These are phyloP conservation scores for Drosophila atroscutellata DNA, from an alignment of 2,888 invertebrate species.

Conservation along the genomic window DNA sequence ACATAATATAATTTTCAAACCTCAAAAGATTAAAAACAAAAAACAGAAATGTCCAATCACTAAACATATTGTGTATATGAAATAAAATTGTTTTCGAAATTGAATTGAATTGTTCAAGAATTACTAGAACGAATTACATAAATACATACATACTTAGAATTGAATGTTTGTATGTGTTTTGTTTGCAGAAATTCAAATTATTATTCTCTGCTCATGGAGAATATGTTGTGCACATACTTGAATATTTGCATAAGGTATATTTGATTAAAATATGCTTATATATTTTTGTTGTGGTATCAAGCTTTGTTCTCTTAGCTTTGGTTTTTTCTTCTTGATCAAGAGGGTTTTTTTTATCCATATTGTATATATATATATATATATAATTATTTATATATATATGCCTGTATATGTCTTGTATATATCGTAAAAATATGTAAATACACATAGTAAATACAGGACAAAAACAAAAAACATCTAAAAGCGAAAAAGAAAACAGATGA, in stretches of 20 bases:
- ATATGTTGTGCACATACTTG: slow-evolving; percentile 11
- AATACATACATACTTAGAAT: neutral
- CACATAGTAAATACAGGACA: slow-evolving; percentile 25
- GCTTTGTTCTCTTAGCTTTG: slow-evolving; percentile 11
- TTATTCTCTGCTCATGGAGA: neutral
- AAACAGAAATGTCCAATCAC: neutral
- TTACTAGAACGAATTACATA: neutral
- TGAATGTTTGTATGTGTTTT: neutral
- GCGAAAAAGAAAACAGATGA: slow-evolving; percentile 31
- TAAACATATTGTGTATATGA: neutral
- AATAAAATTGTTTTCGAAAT: neutral
- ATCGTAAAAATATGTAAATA: slow-evolving; percentile 56
- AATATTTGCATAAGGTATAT: slow-evolving; percentile 28
- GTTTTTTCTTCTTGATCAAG: slow-evolving; percentile 23
- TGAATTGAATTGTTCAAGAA: neutral
- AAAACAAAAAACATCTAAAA: slow-evolving; percentile 41
- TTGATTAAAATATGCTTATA: slow-evolving; percentile 25
- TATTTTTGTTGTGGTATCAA: slow-evolving; percentile 18
- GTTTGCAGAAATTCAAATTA: neutral
- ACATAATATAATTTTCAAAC: neutral
- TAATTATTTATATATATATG: slow-evolving; percentile 20
- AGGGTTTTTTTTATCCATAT: slow-evolving; percentile 20
- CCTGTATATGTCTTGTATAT: slow-evolving; percentile 57
- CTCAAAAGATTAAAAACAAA: neutral
- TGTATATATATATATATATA: slow-evolving; percentile 45